phyloP scores from a whole-genome alignment of 1,140 invertebrate species.

The Alviniconcha marisindica region DNA sequence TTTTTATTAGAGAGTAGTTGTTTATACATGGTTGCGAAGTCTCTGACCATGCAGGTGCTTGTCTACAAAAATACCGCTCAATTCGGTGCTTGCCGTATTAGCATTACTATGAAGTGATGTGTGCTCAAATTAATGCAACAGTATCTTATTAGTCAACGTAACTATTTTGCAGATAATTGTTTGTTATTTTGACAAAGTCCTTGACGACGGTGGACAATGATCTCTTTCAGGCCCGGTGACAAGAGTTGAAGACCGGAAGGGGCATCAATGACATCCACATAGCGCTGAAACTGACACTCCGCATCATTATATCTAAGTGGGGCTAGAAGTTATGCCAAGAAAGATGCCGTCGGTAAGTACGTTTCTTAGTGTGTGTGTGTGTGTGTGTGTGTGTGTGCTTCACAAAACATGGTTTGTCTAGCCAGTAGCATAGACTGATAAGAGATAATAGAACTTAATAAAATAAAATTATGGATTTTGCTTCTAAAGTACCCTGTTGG shows the following conservation, averaged over 20 bases:
- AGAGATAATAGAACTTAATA: too few relatives aligned
- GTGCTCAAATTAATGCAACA: not conserved
- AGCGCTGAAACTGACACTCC: not conserved
- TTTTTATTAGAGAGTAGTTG: slow-evolving; percentile 27
- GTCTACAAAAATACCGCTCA: not conserved
- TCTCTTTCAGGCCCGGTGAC: slow-evolving; percentile 21
- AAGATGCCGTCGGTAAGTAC: slow-evolving; percentile 35
- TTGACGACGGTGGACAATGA: slow-evolving; percentile 14
- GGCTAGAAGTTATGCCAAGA: slow-evolving; percentile 4
- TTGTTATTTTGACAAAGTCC: not conserved
- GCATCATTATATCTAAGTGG: not conserved
- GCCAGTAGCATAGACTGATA: too few relatives aligned
- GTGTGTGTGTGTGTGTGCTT: too few relatives aligned
- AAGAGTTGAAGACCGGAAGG: slow-evolving; percentile 7
- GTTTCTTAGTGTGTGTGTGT: too few relatives aligned
- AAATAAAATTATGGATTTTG: too few relatives aligned
- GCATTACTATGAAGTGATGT: not conserved
- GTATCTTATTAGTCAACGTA: too few relatives aligned
- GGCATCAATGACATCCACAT: not conserved
- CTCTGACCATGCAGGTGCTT: slow-evolving; percentile 24
- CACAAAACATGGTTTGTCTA: too few relatives aligned
- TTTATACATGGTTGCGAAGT: slow-evolving; percentile 41
- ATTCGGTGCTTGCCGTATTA: not conserved
- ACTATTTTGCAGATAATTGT: too few relatives aligned
- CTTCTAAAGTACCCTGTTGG: too few relatives aligned